Evolutionary conservation across 2,113 vertebrate species (phyloP), one percentile per base, ranked within the genome.

Genomic region (Hyperopisus bebe): DNA sequence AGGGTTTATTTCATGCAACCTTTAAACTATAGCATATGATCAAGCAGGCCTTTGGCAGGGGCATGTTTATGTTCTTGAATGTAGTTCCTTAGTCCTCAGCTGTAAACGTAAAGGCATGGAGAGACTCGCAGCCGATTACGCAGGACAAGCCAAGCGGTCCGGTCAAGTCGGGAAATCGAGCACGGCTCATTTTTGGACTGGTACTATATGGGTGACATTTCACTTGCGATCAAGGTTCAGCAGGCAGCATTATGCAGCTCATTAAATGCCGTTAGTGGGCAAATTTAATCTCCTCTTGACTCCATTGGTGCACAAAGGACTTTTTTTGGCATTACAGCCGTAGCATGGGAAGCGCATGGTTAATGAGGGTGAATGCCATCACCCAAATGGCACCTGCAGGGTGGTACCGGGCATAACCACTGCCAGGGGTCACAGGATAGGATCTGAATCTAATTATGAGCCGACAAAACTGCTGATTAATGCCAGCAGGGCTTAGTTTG

Each of bases 281-380:
- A 84, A 84, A 84, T 84, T 87, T 51, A 51, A 86, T 51, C 84
- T 50, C 46, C 84, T 53, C 84, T 86, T n/a, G 48, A 51, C 84
- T 53, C 84, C 48, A 4, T n/a, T 51, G n/a, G 84, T 51, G 84
- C 84, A 51, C 39, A 51, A 51, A 51, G 48, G 27, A 31, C 46
- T 80, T 80, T 55, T 42, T 87, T 87, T 50, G 48, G 50, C 50
- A 39, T 27, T 53, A 55, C 85, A 35, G 48, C 85, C 7, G 3
- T 31, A 53, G 48, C 4, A 21, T 17, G n/a, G n/a, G 85, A 87
- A 55, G n/a, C 3, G 50, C 50, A 17, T 53, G n/a, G 27, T 27
- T 53, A 35, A 51, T 53, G 50, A 87, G 35, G 48, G 48, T 80
- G 62, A 80, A 80, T 80, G 10, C 44, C 83, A 48, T 86, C 47